Conservation (phyloP, 2,888 invertebrate species). For the Eledone cirrhosa region DNA sequence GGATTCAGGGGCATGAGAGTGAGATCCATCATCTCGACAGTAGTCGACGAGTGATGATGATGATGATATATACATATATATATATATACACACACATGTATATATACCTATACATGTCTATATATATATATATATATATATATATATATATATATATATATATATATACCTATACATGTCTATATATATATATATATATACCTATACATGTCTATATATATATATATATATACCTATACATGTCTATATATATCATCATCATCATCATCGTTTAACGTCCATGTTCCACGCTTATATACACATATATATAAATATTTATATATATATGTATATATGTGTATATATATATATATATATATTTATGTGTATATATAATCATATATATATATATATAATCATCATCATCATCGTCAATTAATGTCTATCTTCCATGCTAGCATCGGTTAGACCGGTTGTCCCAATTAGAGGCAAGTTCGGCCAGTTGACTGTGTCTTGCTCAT, state of each 20-base stretch:
- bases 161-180: background rate
- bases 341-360: background rate
- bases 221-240: background rate
- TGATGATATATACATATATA: no score
- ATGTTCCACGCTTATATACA: no score
- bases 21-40: no score
- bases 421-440: no score
- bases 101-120: background rate
- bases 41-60: no score
- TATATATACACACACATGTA: background rate
- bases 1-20: no score
- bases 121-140: background rate
- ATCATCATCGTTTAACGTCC: no score
- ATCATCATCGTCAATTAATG: no score
- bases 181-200: background rate
- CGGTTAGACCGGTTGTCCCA: no score
- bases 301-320: background rate
- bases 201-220: background rate
- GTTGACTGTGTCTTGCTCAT: no score
- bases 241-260: no score
- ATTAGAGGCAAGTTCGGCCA: no score
- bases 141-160: background rate
- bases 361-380: background rate
- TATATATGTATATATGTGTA: conserved; percentile 10
- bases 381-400: background rate